Evolutionary conservation across 2,888 invertebrate genomes (phyloP).

Genomic region (Ellobium chinense): DNA sequence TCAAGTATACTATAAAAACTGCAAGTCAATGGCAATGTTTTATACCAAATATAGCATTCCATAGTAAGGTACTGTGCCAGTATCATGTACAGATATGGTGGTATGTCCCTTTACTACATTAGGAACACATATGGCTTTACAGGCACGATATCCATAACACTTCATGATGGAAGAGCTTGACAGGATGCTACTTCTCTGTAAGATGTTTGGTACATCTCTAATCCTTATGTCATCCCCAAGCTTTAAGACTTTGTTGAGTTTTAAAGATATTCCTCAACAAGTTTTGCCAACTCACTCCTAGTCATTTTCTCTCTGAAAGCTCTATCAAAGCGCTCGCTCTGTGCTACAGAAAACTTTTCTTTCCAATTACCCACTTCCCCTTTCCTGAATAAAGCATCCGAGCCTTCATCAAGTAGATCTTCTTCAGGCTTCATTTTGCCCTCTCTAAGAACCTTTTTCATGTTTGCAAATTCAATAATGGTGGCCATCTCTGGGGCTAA

Average conservation of each 20-base stretch:
- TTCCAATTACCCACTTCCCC: slow-evolving; percentile 5
- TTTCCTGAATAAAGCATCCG: slow-evolving; percentile 18
- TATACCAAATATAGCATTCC: too few species aligned
- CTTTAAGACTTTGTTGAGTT: background rate
- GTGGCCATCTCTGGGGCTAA: slow-evolving; percentile 6
- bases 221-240: too few species aligned
- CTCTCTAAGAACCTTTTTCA: background rate
- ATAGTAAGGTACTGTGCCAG: too few species aligned
- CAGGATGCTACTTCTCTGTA: too few species aligned
- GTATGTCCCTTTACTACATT: too few species aligned
- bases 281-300: background rate
- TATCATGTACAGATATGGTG: too few species aligned
- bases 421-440: slow-evolving; percentile 3
- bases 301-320: background rate
- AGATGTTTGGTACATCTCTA: too few species aligned
- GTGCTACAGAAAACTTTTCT: background rate
- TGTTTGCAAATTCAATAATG: background rate
- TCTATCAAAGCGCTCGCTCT: background rate
- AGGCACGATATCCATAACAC: too few species aligned
- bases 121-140: too few species aligned
- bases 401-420: background rate
- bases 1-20: too few species aligned
- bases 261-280: background rate
- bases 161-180: too few species aligned
- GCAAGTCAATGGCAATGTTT: too few species aligned